Percentiles rank a stretch among this genome's conserved stretches.
phyloP scores from a whole-genome alignment of 2,888 invertebrate genomes.

The Drosophila fungiperda region DNA sequence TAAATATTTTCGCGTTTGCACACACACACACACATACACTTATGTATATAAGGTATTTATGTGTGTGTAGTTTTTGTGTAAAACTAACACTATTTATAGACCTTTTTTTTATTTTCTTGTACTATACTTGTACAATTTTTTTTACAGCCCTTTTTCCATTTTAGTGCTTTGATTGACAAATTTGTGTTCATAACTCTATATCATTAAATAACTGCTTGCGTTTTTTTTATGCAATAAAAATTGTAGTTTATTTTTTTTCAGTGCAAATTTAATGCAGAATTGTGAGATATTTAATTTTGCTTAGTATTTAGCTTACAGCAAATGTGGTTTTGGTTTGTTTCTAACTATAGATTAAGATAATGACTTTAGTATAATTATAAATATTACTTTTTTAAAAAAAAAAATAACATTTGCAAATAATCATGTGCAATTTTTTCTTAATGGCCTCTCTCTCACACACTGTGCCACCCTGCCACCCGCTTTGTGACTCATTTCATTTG shows the following conservation, averaged over 20 bases:
- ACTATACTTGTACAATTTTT: slow-evolving; percentile 24
- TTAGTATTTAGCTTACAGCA: not conserved
- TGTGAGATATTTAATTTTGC: not conserved
- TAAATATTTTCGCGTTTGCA: slow-evolving; percentile 49
- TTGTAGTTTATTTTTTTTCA: not conserved
- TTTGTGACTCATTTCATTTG: slow-evolving; percentile 17
- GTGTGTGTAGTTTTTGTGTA: slow-evolving; percentile 33
- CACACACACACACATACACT: slow-evolving; percentile 3
- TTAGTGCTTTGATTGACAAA: slow-evolving; percentile 60
- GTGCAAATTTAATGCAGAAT: not conserved
- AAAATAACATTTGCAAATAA: not conserved
- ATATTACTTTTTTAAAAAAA: not conserved
- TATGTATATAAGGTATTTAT: slow-evolving; percentile 3
- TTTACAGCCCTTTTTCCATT: slow-evolving; percentile 55
- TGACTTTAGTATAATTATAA: not conserved
- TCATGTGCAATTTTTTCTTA: not conserved
- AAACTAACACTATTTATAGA: slow-evolving; percentile 30
- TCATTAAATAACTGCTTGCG: not conserved
- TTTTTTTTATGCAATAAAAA: not conserved
- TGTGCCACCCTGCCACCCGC: not conserved
- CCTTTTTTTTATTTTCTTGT: slow-evolving; percentile 18
- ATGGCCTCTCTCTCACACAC: not conserved
- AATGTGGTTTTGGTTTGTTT: not conserved
- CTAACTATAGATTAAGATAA: not conserved
- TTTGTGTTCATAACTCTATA: slow-evolving; percentile 8